Percentiles rank a stretch among this genome's conserved stretches.
Evolutionary conservation across 2,113 vertebrate species (phyloP).

Genomic region (Callipepla californica): DNA sequence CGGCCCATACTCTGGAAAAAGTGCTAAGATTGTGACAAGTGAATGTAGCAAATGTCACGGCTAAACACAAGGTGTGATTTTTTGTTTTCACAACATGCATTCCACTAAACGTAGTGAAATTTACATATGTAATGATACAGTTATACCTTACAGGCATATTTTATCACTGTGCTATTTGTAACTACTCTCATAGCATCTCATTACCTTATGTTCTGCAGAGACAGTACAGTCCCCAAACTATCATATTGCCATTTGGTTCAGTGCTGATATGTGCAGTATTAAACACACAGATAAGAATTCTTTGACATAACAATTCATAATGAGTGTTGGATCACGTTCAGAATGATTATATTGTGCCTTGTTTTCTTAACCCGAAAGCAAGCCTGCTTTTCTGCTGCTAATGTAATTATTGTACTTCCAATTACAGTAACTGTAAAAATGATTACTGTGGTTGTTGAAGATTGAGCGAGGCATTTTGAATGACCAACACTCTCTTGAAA

Average conservation of each 20-base stretch:
- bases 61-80: not conserved
- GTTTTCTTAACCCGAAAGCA: conserved; percentile 16
- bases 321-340: conserved; percentile 35
- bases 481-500: conserved; percentile 3
- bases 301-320: conserved; percentile 36
- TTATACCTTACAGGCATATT: not conserved
- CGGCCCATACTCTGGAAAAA: not conserved
- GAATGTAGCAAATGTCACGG: not conserved
- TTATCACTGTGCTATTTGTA: not conserved
- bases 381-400: conserved; percentile 51
- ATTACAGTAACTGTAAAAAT: conserved; percentile 31
- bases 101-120: not conserved
- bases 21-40: not conserved
- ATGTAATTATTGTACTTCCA: conserved; percentile 59
- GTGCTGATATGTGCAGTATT: conserved; percentile 35
- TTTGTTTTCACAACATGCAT: not conserved
- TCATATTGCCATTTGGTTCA: conserved; percentile 15
- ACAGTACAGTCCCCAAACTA: not conserved
- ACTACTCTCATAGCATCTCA: not conserved
- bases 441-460: conserved; percentile 10
- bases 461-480: not conserved
- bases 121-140: not conserved
- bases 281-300: conserved; percentile 54
- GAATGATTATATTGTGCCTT: conserved; percentile 1
- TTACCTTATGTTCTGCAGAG: conserved; percentile 22